Evolutionary conservation across 1,140 invertebrate genomes (phyloP), one percentile per base, ranked within the genome.

Genomic region (Diachasma alloeum): DNA sequence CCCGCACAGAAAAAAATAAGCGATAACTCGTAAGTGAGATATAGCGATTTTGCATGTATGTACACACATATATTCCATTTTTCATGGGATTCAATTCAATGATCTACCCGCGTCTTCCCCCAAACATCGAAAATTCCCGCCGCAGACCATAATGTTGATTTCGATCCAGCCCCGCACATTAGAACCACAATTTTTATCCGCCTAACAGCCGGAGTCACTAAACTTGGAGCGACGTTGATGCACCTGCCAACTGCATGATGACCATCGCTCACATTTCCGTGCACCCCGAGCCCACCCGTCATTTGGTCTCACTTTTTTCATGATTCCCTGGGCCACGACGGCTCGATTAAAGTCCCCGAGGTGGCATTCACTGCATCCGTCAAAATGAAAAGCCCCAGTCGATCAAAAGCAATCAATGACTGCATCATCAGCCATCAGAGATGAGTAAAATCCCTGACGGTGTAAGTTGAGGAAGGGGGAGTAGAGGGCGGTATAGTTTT

Each of bases 401-500:
- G n/a, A 17, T 53, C 11, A 17, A 39, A 15, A 9, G 36, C n/a
- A 36, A 68, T 74, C 26, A 39, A 82, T 78, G 82, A 82, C 9
- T 42, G 10, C 3, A 42, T 42, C 3, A 42, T 42, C 39, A 75
- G 80, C 78, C 79, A 78, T 71, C 53, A 77, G 22, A 66, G 67
- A 66, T 36, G 72, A 77, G 63, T 72, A 74, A 11, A 42, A 46
- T 48, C 48, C 36, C 39, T 36, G 75, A 75, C 37, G 42, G 76
- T 46, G 76, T 75, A 71, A 56, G n/a, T 22, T 46, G 11, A 74
- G 22, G 36, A 24, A 63, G 67, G 15, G 53, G 78, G 59, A 78
- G 80, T 78, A 74, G 76, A 77, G 81, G 66, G 78, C 72, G 81
- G 80, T 84, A 84, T 85, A 83, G 84, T 85, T 85, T 85, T 85